phyloP scores from a whole-genome alignment of 1,140 invertebrate genomes.

The Platyscapa corneri region DNA sequence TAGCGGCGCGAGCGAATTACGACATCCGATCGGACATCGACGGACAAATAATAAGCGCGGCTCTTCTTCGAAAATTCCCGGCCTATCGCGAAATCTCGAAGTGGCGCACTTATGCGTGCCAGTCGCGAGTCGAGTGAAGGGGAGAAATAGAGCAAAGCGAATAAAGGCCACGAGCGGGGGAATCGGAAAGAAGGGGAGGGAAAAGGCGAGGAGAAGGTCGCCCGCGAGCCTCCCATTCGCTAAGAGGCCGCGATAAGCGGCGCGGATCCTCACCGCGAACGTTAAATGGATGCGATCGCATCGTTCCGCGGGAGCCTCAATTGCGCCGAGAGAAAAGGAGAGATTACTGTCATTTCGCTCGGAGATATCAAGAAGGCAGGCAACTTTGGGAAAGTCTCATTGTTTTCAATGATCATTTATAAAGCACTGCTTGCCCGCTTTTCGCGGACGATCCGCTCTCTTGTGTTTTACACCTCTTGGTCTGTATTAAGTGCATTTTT shows the following conservation, averaged over 20 bases:
- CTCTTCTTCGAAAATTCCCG: slow-evolving; percentile 42
- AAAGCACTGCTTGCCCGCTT: background rate
- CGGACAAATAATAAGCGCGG: slow-evolving; percentile 26
- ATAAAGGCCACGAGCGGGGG: slow-evolving; percentile 16
- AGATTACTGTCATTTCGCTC: slow-evolving; percentile 37
- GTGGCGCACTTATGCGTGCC: slow-evolving; percentile 43
- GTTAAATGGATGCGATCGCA: background rate
- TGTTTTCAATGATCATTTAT: slow-evolving; percentile 12
- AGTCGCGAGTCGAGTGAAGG: slow-evolving; percentile 31
- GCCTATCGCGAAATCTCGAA: slow-evolving; percentile 24
- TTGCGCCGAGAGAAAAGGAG: slow-evolving; percentile 13
- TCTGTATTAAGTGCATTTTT: background rate
- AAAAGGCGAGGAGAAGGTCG: slow-evolving; percentile 17
- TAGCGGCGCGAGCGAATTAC: slow-evolving; percentile 24
- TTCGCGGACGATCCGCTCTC: background rate
- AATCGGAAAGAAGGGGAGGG: slow-evolving; percentile 9
- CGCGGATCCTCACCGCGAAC: background rate
- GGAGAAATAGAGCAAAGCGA: slow-evolving; percentile 42
- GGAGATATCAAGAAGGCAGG: background rate
- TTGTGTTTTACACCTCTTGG: background rate
- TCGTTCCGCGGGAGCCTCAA: background rate
- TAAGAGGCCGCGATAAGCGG: slow-evolving; percentile 7
- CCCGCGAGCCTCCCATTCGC: slow-evolving; percentile 4
- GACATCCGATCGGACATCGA: background rate
- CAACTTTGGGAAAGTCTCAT: background rate